Percentiles rank a stretch among this genome's conserved stretches.
Conservation (phyloP, 92 coral and sea anemone genomes). For the Epizoanthus stellaris region DNA sequence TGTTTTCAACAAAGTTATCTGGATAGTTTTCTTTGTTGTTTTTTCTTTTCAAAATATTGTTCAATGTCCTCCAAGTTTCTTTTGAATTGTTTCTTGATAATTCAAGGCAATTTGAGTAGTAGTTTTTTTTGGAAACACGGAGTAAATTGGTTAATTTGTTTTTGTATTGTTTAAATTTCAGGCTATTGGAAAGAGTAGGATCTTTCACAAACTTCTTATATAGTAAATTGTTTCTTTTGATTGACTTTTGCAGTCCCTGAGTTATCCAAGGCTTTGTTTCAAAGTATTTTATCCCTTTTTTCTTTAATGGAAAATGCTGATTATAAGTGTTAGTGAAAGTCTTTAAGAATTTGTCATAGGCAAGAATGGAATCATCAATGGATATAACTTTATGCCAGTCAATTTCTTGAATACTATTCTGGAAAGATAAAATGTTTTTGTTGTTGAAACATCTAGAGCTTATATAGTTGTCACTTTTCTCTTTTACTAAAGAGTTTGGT, state of each 20-base stretch:
- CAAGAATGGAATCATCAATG: slow-evolving; percentile 20
- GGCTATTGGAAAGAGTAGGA: slow-evolving; percentile 18
- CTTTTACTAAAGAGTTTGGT: neutral
- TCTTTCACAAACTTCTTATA: slow-evolving; percentile 38
- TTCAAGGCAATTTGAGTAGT: slow-evolving; percentile 23
- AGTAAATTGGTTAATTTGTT: slow-evolving; percentile 45
- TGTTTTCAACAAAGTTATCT: slow-evolving; percentile 6
- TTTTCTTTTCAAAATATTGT: slow-evolving; percentile 29
- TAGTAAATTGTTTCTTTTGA: slow-evolving; percentile 35
- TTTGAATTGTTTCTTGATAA: slow-evolving; percentile 28
- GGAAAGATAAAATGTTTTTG: neutral
- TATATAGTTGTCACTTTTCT: slow-evolving; percentile 1
- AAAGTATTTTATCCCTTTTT: slow-evolving; percentile 8
- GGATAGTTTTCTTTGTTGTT: slow-evolving; percentile 18
- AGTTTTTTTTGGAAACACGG: slow-evolving; percentile 10
- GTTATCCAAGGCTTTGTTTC: slow-evolving; percentile 37
- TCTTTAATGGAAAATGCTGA: slow-evolving; percentile 40
- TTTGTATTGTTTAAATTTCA: slow-evolving; percentile 37
- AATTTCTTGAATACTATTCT: neutral
- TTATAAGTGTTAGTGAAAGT: slow-evolving; percentile 21
- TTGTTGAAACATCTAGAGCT: slow-evolving; percentile 11
- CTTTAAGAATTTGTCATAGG: slow-evolving; percentile 16
- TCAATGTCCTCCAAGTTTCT: slow-evolving; percentile 40
- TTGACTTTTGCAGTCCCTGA: slow-evolving; percentile 33
- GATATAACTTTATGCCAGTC: slow-evolving; percentile 24